Conservation (phyloP, 2,797 vertebrate genomes). For the Lacerta agilis region DNA sequence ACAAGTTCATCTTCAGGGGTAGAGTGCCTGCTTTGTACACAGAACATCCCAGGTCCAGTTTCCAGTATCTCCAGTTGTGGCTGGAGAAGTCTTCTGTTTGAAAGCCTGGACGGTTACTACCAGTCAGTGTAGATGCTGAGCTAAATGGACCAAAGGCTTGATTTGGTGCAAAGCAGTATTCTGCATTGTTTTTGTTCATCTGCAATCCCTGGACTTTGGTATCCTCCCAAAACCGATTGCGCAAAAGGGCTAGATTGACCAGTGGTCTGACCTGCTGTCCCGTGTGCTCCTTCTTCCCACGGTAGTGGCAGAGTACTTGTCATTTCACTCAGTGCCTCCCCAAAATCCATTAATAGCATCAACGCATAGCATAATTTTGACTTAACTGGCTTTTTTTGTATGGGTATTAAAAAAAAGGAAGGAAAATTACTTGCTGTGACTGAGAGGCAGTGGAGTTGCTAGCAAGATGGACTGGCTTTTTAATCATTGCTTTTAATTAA, state of each 20-base stretch:
- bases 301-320: not conserved
- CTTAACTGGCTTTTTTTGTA: not conserved
- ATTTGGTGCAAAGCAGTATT: not conserved
- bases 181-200: too few relatives aligned
- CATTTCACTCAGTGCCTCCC: not conserved
- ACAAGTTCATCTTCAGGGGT: not conserved
- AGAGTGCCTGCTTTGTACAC: not conserved
- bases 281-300: not conserved
- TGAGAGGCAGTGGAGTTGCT: accelerated
- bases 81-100: not conserved
- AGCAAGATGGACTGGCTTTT: not conserved
- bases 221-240: not conserved
- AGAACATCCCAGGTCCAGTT: not conserved
- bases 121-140: not conserved
- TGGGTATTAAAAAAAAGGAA: not conserved
- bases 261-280: not conserved
- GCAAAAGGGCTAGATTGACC: not conserved
- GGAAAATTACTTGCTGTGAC: not conserved
- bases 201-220: not conserved
- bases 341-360: accelerated
- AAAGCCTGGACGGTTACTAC: not conserved
- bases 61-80: not conserved
- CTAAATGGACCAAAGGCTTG: too few relatives aligned
- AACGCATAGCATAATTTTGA: accelerated
- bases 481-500: slow-evolving; percentile 5